A percentile compares a stretch with the other conserved stretches of the same genome.
phyloP scores from a whole-genome alignment of 1,140 invertebrate genomes.

The Anoplophora glabripennis region DNA sequence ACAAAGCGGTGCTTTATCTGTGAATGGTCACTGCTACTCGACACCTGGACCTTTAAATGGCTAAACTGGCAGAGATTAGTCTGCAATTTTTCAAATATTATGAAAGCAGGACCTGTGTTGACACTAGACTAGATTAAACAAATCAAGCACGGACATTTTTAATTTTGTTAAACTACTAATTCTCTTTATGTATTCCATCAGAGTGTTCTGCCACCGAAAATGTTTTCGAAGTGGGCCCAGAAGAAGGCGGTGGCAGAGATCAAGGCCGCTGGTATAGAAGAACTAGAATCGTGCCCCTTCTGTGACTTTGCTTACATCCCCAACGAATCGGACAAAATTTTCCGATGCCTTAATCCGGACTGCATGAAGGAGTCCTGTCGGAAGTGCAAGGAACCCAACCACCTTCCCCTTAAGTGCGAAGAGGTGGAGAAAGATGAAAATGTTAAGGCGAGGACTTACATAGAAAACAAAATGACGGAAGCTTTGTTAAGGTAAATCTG shows the following conservation, averaged over 20 bases:
- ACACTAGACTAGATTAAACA: no score
- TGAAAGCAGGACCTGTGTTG: no score
- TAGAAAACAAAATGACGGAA: conserved; percentile 66
- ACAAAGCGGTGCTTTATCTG: no score
- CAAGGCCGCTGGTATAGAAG: conserved; percentile 57
- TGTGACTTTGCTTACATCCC: conserved; percentile 63
- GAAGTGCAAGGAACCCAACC: conserved; percentile 60
- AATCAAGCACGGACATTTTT: no score
- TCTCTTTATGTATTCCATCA: no score
- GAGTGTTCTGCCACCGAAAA: conserved; percentile 25
- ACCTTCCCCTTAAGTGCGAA: conserved; percentile 61
- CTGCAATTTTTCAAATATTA: no score
- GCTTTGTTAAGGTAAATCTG: conserved; percentile 54
- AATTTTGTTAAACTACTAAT: no score
- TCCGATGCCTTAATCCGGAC: conserved; percentile 62
- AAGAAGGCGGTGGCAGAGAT: conserved; percentile 60
- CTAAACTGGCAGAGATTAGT: no score
- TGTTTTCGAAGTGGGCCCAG: conserved; percentile 56
- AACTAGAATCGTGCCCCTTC: conserved; percentile 62
- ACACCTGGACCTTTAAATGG: no score
- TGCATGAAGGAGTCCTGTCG: conserved; percentile 66
- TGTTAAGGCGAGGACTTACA: conserved; percentile 54
- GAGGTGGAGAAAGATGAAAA: conserved; percentile 59
- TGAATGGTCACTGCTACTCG: no score
- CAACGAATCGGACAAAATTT: conserved; percentile 58